A percentile compares a stretch with the other conserved stretches of the same genome.
Evolutionary conservation across 2,888 invertebrate species (phyloP).

Genomic region (Agrochola macilenta): DNA sequence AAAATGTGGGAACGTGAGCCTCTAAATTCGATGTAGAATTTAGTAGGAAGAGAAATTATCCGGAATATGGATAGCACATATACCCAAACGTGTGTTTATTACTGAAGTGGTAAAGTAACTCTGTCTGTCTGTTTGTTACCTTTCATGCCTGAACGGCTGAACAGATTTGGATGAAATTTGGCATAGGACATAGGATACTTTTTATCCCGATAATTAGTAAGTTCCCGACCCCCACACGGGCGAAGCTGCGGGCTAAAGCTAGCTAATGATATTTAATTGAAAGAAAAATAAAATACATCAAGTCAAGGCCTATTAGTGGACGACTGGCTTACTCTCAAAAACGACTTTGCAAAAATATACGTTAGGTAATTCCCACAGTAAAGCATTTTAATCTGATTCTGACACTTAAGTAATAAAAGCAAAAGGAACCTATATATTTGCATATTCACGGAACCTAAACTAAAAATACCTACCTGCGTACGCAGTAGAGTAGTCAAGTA

Average conservation of each 20-base stretch:
- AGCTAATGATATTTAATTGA: neutral
- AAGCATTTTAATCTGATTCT: neutral
- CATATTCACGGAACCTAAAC: slow-evolving; percentile 4
- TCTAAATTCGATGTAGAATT: no score
- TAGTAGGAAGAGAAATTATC: no score
- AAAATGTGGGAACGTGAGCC: no score
- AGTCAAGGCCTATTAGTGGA: neutral
- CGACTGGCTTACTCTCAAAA: neutral
- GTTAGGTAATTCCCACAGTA: slow-evolving; percentile 32
- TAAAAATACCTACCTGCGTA: neutral
- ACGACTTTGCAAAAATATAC: neutral
- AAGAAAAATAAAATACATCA: neutral
- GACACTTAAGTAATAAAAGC: slow-evolving; percentile 15
- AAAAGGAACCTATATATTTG: neutral
- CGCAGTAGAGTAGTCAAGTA: neutral
- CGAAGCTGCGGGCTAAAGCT: neutral
- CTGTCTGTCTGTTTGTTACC: neutral
- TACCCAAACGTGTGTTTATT: neutral
- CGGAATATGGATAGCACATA: neutral
- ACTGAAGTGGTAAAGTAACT: neutral
- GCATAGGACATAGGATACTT: no score
- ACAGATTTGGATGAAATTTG: neutral
- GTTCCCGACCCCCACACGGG: neutral
- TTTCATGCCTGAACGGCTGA: neutral
- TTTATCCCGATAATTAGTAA: neutral